phyloP scores from a whole-genome alignment of 2,113 vertebrate genomes.

The Serinus canaria region DNA sequence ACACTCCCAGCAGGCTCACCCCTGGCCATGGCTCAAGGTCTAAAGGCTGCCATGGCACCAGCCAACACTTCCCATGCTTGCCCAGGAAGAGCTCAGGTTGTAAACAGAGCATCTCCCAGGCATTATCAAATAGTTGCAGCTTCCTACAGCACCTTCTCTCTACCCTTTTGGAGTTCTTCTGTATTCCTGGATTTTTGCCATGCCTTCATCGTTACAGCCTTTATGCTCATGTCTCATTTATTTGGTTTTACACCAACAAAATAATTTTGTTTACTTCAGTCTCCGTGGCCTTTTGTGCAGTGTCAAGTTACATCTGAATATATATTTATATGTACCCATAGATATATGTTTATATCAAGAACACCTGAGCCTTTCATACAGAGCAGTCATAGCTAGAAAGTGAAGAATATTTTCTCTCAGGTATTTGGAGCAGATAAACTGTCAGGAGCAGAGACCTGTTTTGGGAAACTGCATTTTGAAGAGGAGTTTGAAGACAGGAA shows the following conservation, averaged over 20 bases:
- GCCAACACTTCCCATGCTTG: rapidly evolving
- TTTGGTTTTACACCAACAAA: background rate
- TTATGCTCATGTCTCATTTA: background rate
- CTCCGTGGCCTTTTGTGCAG: background rate
- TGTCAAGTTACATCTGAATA: background rate
- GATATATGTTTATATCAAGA: background rate
- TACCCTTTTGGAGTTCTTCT: background rate
- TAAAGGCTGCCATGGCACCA: rapidly evolving
- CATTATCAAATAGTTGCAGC: background rate
- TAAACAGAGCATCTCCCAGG: background rate
- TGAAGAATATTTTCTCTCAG: background rate
- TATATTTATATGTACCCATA: background rate
- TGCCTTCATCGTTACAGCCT: background rate
- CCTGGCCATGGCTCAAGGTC: background rate
- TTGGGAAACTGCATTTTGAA: background rate
- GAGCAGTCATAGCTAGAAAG: background rate
- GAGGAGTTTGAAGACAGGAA: background rate
- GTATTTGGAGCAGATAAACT: background rate
- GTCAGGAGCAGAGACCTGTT: background rate
- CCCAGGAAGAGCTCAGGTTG: background rate
- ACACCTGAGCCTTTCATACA: background rate
- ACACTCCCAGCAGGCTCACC: background rate
- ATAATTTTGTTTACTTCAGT: background rate
- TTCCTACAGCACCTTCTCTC: background rate
- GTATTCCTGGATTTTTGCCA: background rate